A percentile compares a stretch with the other conserved stretches of the same genome.
Conservation (phyloP, 2,888 invertebrate species). For the Melanargia galathea region DNA sequence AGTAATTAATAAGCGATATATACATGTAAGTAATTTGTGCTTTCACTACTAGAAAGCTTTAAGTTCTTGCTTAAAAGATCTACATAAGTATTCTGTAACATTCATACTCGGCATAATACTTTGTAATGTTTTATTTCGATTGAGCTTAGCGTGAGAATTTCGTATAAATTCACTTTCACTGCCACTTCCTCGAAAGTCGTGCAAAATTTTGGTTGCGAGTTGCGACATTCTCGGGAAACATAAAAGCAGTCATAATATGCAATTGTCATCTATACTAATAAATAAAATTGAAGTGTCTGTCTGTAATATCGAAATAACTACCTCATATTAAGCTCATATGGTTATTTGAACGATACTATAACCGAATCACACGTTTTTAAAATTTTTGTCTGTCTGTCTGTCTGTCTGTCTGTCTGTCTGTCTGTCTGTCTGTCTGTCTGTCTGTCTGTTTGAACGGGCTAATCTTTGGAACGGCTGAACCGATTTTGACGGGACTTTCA, state of each 20-base stretch:
- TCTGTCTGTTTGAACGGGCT: too few species aligned
- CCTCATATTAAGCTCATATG: too few species aligned
- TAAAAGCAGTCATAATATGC: not conserved
- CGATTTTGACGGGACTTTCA: too few species aligned
- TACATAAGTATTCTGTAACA: not conserved
- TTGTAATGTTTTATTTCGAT: not conserved
- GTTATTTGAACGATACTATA: too few species aligned
- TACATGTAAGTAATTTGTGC: not conserved
- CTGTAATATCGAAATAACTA: too few species aligned
- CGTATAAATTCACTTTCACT: slow-evolving; percentile 15
- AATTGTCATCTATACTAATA: too few species aligned
- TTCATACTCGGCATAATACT: not conserved
- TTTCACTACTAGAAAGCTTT: not conserved
- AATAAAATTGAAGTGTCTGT: too few species aligned
- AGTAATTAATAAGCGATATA: not conserved
- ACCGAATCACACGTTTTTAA: too few species aligned
- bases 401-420: too few species aligned
- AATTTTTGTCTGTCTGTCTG: too few species aligned
- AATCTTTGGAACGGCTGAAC: too few species aligned
- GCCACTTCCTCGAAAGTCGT: slow-evolving; percentile 13
- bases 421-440: too few species aligned
- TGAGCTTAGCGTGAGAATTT: slow-evolving; percentile 17
- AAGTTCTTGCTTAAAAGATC: not conserved
- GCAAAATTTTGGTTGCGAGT: slow-evolving; percentile 4
- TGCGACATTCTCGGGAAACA: slow-evolving; percentile 3